These are phyloP conservation scores for Sympetrum striolatum DNA, from an alignment of 2,888 invertebrate genomes.

Conservation along the genomic window DNA sequence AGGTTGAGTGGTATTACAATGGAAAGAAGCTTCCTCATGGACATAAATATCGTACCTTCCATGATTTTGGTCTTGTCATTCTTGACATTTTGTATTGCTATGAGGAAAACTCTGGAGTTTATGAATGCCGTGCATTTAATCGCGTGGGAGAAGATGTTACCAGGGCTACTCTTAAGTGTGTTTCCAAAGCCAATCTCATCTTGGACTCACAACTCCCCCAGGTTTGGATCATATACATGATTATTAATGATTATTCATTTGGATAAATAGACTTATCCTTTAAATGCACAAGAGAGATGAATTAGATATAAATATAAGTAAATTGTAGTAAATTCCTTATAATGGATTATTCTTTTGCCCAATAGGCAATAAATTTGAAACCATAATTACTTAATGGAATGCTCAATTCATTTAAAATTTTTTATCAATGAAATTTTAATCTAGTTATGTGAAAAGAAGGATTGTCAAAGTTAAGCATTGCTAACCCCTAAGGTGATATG, in stretches of 20 bases:
- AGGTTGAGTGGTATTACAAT: conserved; percentile 92
- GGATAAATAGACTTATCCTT: neutral
- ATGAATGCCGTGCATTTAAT: conserved; percentile 92
- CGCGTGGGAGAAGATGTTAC: conserved; percentile 89
- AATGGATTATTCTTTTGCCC: too few species aligned
- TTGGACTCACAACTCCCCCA: conserved; percentile 91
- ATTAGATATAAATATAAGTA: too few species aligned
- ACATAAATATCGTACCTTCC: conserved; percentile 96
- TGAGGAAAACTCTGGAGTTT: conserved; percentile 93
- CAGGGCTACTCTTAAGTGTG: conserved; percentile 82
- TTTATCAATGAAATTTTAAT: too few species aligned
- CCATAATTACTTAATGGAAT: too few species aligned
- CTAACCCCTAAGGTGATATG: too few species aligned
- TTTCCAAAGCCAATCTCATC: conserved; percentile 87
- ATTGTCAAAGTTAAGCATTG: too few species aligned
- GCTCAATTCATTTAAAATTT: too few species aligned
- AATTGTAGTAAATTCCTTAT: too few species aligned
- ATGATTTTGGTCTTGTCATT: conserved; percentile 96
- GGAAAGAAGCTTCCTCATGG: conserved; percentile 92
- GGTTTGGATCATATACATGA: conserved; percentile 62
- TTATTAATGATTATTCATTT: conserved; percentile 39
- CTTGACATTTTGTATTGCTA: conserved; percentile 95
- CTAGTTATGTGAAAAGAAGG: too few species aligned
- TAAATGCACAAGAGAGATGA: too few species aligned
- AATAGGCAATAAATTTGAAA: too few species aligned